Percentiles rank a stretch among this genome's conserved stretches.
These are phyloP conservation scores for Phalangium opilio DNA, from an alignment of 2,888 invertebrate genomes.

Conservation along the genomic window DNA sequence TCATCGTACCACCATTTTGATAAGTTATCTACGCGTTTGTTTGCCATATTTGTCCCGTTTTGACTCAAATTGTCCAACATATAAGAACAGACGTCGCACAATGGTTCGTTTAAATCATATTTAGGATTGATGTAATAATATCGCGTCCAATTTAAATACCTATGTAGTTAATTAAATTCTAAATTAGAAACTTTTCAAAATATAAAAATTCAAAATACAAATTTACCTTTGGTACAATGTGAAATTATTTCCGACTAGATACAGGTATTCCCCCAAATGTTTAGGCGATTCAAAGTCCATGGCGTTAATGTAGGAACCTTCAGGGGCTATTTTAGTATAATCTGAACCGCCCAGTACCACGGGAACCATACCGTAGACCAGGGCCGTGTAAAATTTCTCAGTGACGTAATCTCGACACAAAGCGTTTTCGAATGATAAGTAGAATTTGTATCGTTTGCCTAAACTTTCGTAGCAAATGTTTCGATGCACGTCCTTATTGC, in stretches of 20 bases:
- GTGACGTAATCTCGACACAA: conserved; percentile 32
- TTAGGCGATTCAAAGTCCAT: conserved; percentile 12
- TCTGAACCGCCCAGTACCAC: conserved; percentile 19
- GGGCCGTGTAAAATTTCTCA: conserved; percentile 31
- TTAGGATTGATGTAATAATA: background rate
- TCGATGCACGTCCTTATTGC: too few relatives aligned
- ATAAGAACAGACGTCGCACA: too few relatives aligned
- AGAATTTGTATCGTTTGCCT: conserved; percentile 28
- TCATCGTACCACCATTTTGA: conserved; percentile 16
- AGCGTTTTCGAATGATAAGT: conserved; percentile 31
- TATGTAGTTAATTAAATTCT: too few relatives aligned
- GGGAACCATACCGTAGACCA: conserved; percentile 20
- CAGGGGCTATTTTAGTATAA: conserved; percentile 15
- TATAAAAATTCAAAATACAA: too few relatives aligned
- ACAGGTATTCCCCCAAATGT: conserved; percentile 14
- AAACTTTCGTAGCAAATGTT: conserved; percentile 20
- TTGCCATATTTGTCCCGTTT: too few relatives aligned
- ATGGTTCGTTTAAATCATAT: too few relatives aligned
- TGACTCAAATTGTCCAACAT: too few relatives aligned
- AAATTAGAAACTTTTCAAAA: too few relatives aligned
- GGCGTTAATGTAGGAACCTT: conserved; percentile 18
- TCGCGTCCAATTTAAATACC: conserved; percentile 7
- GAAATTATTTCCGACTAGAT: conserved; percentile 11
- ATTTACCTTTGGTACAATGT: conserved; percentile 8
- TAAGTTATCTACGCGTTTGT: too few relatives aligned